These are phyloP conservation scores for Drosophila atripex DNA, from an alignment of 2,888 invertebrate species.

Conservation along the genomic window DNA sequence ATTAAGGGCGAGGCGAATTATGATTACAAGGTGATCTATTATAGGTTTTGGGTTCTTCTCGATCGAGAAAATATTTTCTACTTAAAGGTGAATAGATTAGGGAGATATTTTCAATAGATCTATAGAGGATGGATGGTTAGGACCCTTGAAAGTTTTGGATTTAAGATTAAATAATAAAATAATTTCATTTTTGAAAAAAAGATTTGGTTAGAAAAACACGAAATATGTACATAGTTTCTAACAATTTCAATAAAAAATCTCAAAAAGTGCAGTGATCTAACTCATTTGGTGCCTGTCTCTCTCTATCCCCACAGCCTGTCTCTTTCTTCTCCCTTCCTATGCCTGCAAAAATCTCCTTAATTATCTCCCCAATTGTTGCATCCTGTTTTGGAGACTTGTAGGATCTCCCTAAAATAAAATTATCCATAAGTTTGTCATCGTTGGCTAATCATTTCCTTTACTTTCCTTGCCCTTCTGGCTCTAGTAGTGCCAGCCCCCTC, in stretches of 20 bases:
- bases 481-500: background rate
- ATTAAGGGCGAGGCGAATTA: conserved; percentile 28
- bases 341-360: conserved; percentile 22
- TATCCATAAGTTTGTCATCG: conserved; percentile 59
- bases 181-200: too few relatives aligned
- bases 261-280: conserved; percentile 1
- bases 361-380: conserved; percentile 15
- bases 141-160: too few relatives aligned
- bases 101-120: background rate
- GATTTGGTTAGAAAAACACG: too few relatives aligned
- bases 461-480: conserved; percentile 4
- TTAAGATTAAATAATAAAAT: too few relatives aligned
- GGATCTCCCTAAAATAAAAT: background rate
- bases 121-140: too few relatives aligned
- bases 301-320: too few relatives aligned
- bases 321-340: conserved; percentile 5
- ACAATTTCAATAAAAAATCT: background rate
- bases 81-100: background rate
- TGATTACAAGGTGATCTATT: conserved; percentile 19
- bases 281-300: background rate
- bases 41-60: conserved; percentile 1
- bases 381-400: conserved; percentile 13
- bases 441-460: conserved; percentile 65
- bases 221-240: background rate
- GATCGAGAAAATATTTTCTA: conserved; percentile 11